Base-by-base conservation (phyloP, 2,888 invertebrate genomes). In the Phasia obesa region DNA sequence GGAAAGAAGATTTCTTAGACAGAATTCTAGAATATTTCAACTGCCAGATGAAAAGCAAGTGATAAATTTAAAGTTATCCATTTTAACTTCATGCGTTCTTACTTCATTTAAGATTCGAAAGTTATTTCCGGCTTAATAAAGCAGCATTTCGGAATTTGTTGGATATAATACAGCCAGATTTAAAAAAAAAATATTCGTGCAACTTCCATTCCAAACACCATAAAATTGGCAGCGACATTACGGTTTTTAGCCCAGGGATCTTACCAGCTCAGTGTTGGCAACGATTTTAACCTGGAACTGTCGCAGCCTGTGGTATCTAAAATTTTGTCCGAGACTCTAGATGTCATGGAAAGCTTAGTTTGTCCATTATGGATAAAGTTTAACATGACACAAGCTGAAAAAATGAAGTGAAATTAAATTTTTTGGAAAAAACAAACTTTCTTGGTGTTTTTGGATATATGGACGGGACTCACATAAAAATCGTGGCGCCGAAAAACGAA, bases 401-500 rank as follows among this genome's bases (percentile, higher is more conserved):
- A 38, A 35, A 27, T 44, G 64, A 64, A 15, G 49, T 49, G 1
- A 64, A 64, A 31, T 17, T 64, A 31, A 2, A 64, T 49, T 49
- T 64, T 17, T 49, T 31, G 7, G 19, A 47, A 25, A 69, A 25
- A 69, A 55, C 49, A 17, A 9, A n/a, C 7, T 65, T 51, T 19
- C 65, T 51, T 21, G 65, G 65, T 31, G 21, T 51, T 17, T 35
- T 51, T 51, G 65, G n/a, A n/a, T 67, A 53, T 67, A n/a, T 53
- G 21, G 53, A 67, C 31, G 67, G 67, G n/a, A 57, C 31, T 3
- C 57, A 57, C 31, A 44, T 70, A 3, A 53, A 53, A 69, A 69
- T 69, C 42, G 17, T 69, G 25, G 55, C 69, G 11, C 57, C 69
- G 17, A 47, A 47, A 42, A 70, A 27, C 3, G 27, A 27, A 27